Conservation (phyloP, 2,888 invertebrate genomes). For the Orchesella flavescens region DNA sequence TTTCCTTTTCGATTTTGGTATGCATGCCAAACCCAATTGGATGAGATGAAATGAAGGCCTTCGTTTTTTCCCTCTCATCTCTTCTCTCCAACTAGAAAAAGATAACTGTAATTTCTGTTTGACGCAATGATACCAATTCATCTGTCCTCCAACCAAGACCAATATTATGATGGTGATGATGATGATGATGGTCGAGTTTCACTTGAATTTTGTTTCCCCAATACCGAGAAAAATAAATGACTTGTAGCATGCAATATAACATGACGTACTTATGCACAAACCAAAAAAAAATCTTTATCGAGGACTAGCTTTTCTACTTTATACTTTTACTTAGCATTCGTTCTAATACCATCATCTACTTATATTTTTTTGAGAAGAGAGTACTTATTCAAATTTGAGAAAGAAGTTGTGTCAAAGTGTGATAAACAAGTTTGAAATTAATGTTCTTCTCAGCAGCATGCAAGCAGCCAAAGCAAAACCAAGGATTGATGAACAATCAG, state of each 20-base stretch:
- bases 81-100: not conserved
- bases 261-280: not conserved
- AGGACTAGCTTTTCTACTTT: no score
- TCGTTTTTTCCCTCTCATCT: conserved; percentile 10
- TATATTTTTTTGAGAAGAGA: no score
- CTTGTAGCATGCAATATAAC: not conserved
- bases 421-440: conserved; percentile 42
- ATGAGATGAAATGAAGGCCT: conserved; percentile 26
- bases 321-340: no score
- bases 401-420: conserved; percentile 4
- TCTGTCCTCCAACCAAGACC: no score
- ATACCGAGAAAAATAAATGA: not conserved
- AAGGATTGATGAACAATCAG: conserved; percentile 11
- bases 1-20: not conserved
- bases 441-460: not conserved
- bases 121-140: conserved; percentile 21
- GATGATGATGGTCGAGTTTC: conserved; percentile 38
- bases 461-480: not conserved
- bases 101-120: conserved; percentile 30
- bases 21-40: conserved; percentile 9
- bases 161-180: no score
- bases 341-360: no score
- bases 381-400: no score
- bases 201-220: conserved; percentile 24
- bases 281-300: not conserved